Conservation (phyloP, 2,113 vertebrate genomes). For the Tympanuchus pallidicinctus region DNA sequence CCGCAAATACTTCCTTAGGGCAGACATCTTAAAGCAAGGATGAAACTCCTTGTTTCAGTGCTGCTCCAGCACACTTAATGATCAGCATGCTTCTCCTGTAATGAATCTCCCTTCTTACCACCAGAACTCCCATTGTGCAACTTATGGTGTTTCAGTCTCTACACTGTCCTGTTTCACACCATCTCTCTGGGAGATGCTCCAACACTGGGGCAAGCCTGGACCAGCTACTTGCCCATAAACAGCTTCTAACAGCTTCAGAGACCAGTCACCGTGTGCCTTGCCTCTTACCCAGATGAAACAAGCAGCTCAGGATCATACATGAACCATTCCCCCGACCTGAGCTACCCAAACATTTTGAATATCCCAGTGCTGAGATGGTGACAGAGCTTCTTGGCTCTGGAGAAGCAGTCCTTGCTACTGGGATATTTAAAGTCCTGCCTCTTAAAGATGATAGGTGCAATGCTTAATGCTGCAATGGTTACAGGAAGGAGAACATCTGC, state of each 20-base stretch:
- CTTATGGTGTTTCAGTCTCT: not conserved
- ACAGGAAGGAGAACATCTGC: not conserved
- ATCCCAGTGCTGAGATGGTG: not conserved
- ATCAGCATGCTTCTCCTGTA: not conserved
- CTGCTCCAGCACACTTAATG: not conserved
- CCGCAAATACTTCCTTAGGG: slow-evolving; percentile 24
- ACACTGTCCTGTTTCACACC: not conserved
- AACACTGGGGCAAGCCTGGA: not conserved
- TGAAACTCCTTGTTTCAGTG: slow-evolving; percentile 1
- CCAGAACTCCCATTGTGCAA: not conserved
- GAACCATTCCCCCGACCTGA: not conserved
- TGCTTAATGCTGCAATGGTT: not conserved
- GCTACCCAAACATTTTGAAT: not conserved
- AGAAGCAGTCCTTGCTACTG: not conserved
- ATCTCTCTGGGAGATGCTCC: not conserved
- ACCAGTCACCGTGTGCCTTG: not conserved
- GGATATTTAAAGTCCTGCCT: not conserved
- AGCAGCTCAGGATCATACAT: not conserved
- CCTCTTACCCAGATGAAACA: not conserved
- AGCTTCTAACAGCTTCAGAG: not conserved
- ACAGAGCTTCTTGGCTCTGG: not conserved
- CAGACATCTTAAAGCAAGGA: slow-evolving; percentile 28
- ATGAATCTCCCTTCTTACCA: not conserved
- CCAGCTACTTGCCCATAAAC: not conserved
- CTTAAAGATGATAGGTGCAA: not conserved